Evolutionary conservation across 2,888 invertebrate genomes (phyloP), one percentile per base, ranked within the genome.

Genomic region (Agonopterix heracliana): DNA sequence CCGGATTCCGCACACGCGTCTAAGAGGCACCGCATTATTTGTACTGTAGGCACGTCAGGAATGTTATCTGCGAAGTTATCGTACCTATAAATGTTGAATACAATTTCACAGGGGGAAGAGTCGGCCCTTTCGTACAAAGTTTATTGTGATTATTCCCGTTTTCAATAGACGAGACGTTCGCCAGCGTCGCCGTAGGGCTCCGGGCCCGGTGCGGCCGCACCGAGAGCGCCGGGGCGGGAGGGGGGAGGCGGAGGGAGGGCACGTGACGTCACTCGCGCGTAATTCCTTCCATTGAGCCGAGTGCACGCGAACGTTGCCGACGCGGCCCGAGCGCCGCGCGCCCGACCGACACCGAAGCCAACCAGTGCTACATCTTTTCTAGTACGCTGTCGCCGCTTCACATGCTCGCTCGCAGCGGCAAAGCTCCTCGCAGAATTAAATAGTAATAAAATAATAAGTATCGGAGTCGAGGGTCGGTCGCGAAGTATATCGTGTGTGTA

Each of bases 331-430:
- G 53, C 68, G 63, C 56, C 61, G 44, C 56, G 50, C 54, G 54
- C 54, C 69, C 60, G 68, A 66, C 75, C 82, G 79, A 70, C 78
- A 81, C 86, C 85, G 79, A 70, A 78, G 81, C 86, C 85, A 76
- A 83, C 84, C 78, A 74, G 81, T 76, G 74, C 74, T 71, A 66
- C 73, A 71, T 75, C 67, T 68, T 78, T 79, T 81, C 83, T 82
- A 87, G 86, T 86, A 76, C 81, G 81, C 84, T 79, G 62, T 69
- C 76, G 78, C 71, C 81, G 61, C 71, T 71, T 68, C 54, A 55
- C 64, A 67, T 66, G 80, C 63, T 64, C 76, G 72, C 75, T 64
- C 77, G 77, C 61, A 54, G 58, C 60, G 55, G 61, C 61, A 47
- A 50, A 51, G 57, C 56, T 59, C 53, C 54, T 47, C 53, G 47